Base-by-base conservation (phyloP, 2,797 vertebrate species). In the Buceros bicornis region DNA sequence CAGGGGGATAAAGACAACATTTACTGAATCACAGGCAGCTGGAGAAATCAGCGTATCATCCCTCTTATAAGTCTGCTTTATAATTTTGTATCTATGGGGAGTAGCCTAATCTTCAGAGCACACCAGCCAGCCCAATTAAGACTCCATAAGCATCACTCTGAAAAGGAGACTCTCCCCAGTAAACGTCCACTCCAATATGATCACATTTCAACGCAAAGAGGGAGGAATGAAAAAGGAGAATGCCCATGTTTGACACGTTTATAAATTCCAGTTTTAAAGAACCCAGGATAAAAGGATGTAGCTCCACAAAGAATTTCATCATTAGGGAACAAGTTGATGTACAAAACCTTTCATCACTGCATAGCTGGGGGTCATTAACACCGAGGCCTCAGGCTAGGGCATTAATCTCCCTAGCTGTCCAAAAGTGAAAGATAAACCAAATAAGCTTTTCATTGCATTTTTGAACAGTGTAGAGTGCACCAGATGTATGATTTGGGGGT, bases 281-380 rank as follows among this genome's bases (percentile, higher is more conserved):
- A 33, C 15, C 14, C 64, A 50, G n/a, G 73, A 79, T 80, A 14
- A 87, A 92, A 70, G 82, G 71, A 77, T 21, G 51, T 7, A 87
- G 56, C 89, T 94, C 84, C 71, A 76, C 83, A 82, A 94, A 95
- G 77, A 89, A 87, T 72, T 95, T 80, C 69, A 81, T 47, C 83
- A 56, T 48, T 56, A 77, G 80, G 86, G 78, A 94, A 89, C 60
- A 61, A 87, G 65, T 3, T 84, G 77, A 82, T 10, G 5, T 11
- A 47, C 15, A 62, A 89, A 82, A 85, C 58, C 61, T 95, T 95
- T 96, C 60, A 87, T 81, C 87, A 66, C 28, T 65, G 15, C 72
- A 47, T 82, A 82, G 83, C 85, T 89, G 60, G 66, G 48, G 73
- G 72, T 96, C 82, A 94, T 95, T 95, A 95, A 89, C 65, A 82